Percentiles rank a stretch among this genome's conserved stretches.
Conservation (phyloP, 2,888 invertebrate species). For the Drosophila paracracens region DNA sequence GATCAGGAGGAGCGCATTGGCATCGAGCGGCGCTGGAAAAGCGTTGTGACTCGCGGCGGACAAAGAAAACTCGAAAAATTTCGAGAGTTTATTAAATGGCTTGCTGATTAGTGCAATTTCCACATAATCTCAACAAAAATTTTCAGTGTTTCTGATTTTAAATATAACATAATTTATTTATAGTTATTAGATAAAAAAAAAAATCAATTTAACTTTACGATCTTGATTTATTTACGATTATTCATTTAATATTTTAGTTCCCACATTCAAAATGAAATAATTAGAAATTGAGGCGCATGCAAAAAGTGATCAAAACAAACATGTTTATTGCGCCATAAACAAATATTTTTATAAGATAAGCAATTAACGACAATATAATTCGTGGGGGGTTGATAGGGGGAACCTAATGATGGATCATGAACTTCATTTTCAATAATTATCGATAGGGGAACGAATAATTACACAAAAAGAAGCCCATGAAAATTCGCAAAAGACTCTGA, state of each 20-base stretch:
- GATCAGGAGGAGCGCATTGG: conserved; percentile 55
- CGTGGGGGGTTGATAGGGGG: not conserved
- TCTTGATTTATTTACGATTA: not conserved
- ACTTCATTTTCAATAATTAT: not conserved
- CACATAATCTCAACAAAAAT: not conserved
- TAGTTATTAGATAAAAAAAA: not conserved
- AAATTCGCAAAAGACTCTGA: not conserved
- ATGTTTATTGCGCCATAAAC: conserved; percentile 3
- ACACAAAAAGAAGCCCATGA: not conserved
- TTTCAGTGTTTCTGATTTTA: not conserved
- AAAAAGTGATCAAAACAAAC: not conserved
- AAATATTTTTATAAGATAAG: not conserved
- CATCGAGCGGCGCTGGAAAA: conserved; percentile 48
- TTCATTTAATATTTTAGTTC: not conserved
- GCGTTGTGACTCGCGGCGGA: conserved; percentile 45
- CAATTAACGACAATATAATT: not conserved
- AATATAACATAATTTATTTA: conserved; percentile 10
- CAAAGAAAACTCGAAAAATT: conserved; percentile 52
- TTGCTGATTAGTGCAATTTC: conserved; percentile 22
- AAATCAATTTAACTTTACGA: not conserved
- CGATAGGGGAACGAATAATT: not conserved
- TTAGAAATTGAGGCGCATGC: not conserved
- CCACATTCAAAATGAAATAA: not conserved
- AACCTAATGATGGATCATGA: not conserved
- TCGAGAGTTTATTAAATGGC: conserved; percentile 56